Conservation (phyloP, 1,140 invertebrate species). For the Drosophila watanabei region DNA sequence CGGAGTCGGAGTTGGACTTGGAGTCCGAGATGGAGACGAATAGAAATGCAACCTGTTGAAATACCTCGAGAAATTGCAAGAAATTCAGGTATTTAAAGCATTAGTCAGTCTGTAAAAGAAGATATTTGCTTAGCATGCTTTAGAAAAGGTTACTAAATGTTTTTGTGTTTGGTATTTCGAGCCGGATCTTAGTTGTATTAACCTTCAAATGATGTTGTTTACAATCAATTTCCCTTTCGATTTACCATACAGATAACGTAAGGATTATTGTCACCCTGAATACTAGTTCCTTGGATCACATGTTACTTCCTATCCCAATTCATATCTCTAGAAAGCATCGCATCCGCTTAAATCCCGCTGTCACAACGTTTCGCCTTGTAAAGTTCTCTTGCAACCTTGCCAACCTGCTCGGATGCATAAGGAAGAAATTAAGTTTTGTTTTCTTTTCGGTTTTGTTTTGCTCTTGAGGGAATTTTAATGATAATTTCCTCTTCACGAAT, state of each 20-base stretch:
- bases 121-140: background rate
- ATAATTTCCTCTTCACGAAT: constrained; percentile 81
- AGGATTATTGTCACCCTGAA: background rate
- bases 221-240: background rate
- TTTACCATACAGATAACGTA: background rate
- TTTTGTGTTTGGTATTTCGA: background rate
- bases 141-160: background rate
- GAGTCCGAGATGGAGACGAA: constrained; percentile 43
- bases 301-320: background rate
- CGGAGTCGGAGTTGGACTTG: constrained; percentile 36
- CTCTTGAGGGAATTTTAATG: constrained; percentile 70
- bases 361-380: background rate
- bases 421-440: constrained; percentile 75
- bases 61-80: constrained; percentile 50
- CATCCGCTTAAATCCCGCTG: background rate
- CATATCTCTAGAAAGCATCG: constrained; percentile 31
- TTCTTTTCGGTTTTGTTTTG: constrained; percentile 8
- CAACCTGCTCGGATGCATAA: constrained; percentile 57
- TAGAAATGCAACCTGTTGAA: constrained; percentile 70
- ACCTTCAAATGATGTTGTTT: background rate
- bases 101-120: constrained; percentile 17
- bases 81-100: constrained; percentile 23
- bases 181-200: background rate
- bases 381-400: constrained; percentile 47
- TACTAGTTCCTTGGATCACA: background rate